Base-by-base conservation (phyloP, 2,797 vertebrate species). In the Semotilus atromaculatus region DNA sequence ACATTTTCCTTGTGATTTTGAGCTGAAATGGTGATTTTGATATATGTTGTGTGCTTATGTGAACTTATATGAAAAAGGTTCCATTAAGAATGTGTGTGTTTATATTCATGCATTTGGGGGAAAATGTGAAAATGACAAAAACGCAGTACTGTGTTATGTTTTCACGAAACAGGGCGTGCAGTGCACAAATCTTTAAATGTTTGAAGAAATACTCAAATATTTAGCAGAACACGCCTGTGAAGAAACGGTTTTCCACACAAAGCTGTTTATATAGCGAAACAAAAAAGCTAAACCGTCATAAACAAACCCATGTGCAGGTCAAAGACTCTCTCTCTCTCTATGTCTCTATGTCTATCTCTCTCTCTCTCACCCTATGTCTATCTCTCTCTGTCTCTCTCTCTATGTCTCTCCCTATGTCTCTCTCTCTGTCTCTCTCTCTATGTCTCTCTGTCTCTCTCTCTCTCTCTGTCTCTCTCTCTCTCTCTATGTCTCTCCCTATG, bases 171-270 rank as follows among this genome's bases (percentile, higher is more conserved):
- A 36, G 72, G 26, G 1, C 0, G 3, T 5, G 26, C 18, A 19
- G 7, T 34, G 3, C n/a, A 29, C 26, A 31, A 31, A 31, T 34
- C 26, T 53, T 74, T 10, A 55, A n/a, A 16, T 58, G 31, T 38
- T 75, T 75, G 19, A 55, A n/a, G 19, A 75, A 77, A 77, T 38
- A 34, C 23, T 38, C 13, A 60, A 60, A 40, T 18, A 77, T 40
- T 60, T 60, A 60, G 13, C 7, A 36, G 18, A 16, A 18, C 26
- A 58, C 1, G 0, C 11, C 13, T 16, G n/a, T 45, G 4, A 26
- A 16, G n/a, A 26, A 45, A 7, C 26, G 4, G 11, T 58, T 36
- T 55, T 53, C 31, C 31, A n/a, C 21, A 36, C 11, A 1, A 21
- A 53, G 9, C 11, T 34, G 72, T 55, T 45, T 45, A 71, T 19